phyloP scores from a whole-genome alignment of 2,888 invertebrate genomes.

The Zygogramma bicolorata region DNA sequence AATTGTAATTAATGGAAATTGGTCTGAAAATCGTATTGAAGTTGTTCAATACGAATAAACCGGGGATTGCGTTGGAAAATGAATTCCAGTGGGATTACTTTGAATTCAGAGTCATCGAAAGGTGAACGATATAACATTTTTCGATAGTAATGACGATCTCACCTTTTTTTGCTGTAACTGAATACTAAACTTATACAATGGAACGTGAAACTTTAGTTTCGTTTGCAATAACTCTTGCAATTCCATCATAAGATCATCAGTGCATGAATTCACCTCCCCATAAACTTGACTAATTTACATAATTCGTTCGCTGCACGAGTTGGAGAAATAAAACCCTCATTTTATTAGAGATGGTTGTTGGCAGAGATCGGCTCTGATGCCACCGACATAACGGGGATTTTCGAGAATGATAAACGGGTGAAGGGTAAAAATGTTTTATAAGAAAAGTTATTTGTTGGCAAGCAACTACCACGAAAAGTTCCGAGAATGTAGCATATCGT shows the following conservation, averaged over 20 bases:
- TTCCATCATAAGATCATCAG: neutral
- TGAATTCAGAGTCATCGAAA: too few species aligned
- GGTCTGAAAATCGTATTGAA: too few species aligned
- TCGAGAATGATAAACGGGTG: conserved; percentile 26
- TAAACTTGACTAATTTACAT: neutral
- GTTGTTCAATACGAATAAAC: too few species aligned
- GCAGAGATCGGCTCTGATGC: neutral
- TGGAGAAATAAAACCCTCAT: neutral
- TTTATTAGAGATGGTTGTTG: neutral
- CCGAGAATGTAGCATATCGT: conserved; percentile 28
- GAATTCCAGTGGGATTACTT: too few species aligned
- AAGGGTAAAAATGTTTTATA: conserved; percentile 26
- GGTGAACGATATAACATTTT: too few species aligned
- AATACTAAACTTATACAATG: neutral
- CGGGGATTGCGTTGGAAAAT: too few species aligned
- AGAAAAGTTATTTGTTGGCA: conserved; percentile 30
- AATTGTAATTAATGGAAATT: too few species aligned
- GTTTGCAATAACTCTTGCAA: neutral
- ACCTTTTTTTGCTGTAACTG: neutral
- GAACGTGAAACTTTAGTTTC: neutral
- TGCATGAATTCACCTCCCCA: neutral
- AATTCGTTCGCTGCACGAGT: neutral
- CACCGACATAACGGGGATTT: conserved; percentile 5
- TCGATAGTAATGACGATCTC: neutral
- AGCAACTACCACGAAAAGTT: conserved; percentile 28